Conservation (phyloP, 2,888 invertebrate species). For the Nematopogon swammerdamellus region DNA sequence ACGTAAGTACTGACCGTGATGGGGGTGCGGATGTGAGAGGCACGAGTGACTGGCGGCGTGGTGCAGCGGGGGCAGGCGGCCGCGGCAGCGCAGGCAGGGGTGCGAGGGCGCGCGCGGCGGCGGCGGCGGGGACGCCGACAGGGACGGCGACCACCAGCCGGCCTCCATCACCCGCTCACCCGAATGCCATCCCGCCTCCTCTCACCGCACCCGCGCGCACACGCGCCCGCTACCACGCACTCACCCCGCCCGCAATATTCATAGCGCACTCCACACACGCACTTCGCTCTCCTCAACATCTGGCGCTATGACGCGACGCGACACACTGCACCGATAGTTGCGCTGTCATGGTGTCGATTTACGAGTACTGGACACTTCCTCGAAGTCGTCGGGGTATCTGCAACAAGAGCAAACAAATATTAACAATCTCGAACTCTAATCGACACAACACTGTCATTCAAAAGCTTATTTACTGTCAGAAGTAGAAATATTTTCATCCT, state of each 20-base stretch:
- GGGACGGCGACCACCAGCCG: constrained; percentile 44
- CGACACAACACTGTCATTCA: too few species aligned
- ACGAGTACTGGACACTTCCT: too few species aligned
- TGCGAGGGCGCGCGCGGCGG: constrained; percentile 49
- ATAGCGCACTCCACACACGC: not conserved
- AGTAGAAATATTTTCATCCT: too few species aligned
- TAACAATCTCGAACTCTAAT: too few species aligned
- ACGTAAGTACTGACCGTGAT: constrained; percentile 31
- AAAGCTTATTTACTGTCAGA: too few species aligned
- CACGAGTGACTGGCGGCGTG: constrained; percentile 45
- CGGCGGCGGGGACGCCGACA: constrained; percentile 35
- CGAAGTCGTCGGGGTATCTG: too few species aligned
- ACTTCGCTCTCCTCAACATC: not conserved
- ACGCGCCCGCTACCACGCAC: not conserved
- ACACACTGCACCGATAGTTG: not conserved
- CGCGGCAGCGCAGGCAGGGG: constrained; percentile 40
- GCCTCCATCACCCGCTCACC: constrained; percentile 48
- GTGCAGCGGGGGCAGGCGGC: constrained; percentile 44
- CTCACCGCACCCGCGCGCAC: constrained; percentile 25
- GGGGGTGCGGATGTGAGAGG: constrained; percentile 22
- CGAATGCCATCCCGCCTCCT: constrained; percentile 21
- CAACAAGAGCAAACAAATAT: too few species aligned
- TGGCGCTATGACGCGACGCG: not conserved
- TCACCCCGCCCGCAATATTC: not conserved
- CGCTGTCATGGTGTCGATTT: too few species aligned